These are phyloP conservation scores for Megalurothrips usitatus DNA, from an alignment of 2,888 invertebrate species.

Conservation along the genomic window DNA sequence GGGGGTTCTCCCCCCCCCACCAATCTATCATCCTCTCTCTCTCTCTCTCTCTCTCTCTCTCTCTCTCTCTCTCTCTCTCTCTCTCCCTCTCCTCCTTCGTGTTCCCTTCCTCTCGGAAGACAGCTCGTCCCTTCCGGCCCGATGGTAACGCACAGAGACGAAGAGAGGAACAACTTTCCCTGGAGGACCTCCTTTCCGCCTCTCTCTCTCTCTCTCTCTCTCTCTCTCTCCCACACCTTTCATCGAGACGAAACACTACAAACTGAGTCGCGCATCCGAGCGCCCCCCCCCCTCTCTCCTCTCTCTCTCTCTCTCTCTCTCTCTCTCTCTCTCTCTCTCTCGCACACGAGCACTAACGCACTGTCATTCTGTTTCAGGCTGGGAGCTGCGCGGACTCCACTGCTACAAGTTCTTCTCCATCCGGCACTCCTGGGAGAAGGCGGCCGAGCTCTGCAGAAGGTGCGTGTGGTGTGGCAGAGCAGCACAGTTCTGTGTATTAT, in stretches of 20 bases:
- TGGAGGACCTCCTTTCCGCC: conserved; percentile 32
- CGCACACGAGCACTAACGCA: conserved; percentile 34
- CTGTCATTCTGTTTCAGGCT: conserved; percentile 61
- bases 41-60: conserved; percentile 1
- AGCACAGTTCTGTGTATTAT: no score
- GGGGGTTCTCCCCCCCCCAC: neutral
- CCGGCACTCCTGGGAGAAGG: conserved; percentile 93
- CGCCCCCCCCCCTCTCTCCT: neutral
- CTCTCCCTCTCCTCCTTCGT: neutral
- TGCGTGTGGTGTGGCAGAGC: conserved; percentile 49
- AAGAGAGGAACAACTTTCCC: neutral
- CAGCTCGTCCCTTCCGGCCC: no score
- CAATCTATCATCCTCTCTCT: neutral
- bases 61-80: neutral
- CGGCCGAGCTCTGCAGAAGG: conserved; percentile 92
- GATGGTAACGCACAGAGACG: conserved; percentile 38
- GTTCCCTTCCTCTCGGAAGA: no score
- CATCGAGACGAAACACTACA: conserved; percentile 30
- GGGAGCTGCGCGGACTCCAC: conserved; percentile 85
- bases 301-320: neutral
- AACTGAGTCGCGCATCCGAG: neutral
- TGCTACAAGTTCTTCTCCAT: conserved; percentile 96
- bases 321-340: neutral
- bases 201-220: conserved; percentile 20
- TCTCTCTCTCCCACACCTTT: conserved; percentile 20